Base-by-base conservation (phyloP, 2,888 invertebrate species). In the Eumerus sabulonum region DNA sequence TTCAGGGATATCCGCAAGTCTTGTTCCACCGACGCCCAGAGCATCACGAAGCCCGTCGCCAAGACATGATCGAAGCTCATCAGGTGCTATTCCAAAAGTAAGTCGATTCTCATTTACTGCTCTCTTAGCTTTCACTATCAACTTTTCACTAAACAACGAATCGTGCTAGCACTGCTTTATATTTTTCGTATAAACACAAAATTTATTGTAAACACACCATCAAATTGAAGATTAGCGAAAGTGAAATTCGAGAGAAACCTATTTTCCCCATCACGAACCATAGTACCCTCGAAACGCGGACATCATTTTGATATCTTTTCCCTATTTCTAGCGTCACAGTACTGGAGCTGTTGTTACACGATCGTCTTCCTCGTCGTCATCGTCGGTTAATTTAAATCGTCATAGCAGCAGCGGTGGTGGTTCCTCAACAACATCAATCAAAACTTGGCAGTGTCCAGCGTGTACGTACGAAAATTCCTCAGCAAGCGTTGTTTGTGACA, bases 401-500 rank as follows among this genome's bases (percentile, higher is more conserved):
- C 86, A 86, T 59, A 84, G 84, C 38, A 83, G 83, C 70, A 83
- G 83, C 81, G 83, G 83, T 42, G n/a, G n/a, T n/a, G n/a, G n/a
- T n/a, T n/a, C n/a, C n/a, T 74, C 81, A 57, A 82, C 81, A 47
- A 73, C 81, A 36, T 82, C 90, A 19, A 72, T 86, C 0, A 86
- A 89, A 48, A 91, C 92, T 70, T 95, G 95, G 95, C 92, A 94
- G 77, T 96, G 96, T 85, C 91, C 92, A 44, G 92, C 94, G 56
- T 96, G 96, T 87, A 96, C 96, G 12, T 96, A 92, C 86, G 93
- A 94, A 88, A 96, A 96, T 87, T 91, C 91, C 18, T 90, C 90
- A 68, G 90, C 90, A 3, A 90, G 90, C 50, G 91, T 90, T 42
- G 90, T 90, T 14, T 92, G 92, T 85, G 92, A 92, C 84, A 92